Evolutionary conservation across 2,797 vertebrate species (phyloP).

Genomic region (Brachyalestes nurse): DNA sequence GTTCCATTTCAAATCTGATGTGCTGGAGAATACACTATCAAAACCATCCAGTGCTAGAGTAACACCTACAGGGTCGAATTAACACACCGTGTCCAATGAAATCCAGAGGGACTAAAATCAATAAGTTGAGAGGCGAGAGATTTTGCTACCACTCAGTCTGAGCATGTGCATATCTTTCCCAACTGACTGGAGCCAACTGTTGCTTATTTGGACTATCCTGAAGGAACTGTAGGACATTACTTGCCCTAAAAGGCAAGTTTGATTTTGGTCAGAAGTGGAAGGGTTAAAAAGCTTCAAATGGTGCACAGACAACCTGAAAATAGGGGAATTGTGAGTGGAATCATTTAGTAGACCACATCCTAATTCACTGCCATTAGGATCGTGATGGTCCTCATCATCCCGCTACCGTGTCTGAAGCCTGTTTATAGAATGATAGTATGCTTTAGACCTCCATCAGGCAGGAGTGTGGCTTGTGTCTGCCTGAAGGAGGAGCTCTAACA

Average conservation of each 20-base stretch:
- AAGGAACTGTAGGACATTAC: conserved; percentile 65
- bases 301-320: conserved; percentile 57
- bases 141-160: neutral
- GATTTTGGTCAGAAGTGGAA: conserved; percentile 68
- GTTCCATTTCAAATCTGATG: too few species aligned
- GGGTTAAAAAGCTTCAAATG: conserved; percentile 71
- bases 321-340: conserved; percentile 47
- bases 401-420: conserved; percentile 56
- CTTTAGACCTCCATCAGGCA: conserved; percentile 61
- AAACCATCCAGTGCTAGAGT: too few species aligned
- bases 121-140: neutral
- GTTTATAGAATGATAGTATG: conserved; percentile 63
- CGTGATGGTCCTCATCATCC: conserved; percentile 54
- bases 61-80: neutral
- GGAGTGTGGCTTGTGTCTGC: conserved; percentile 53
- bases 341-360: conserved; percentile 55
- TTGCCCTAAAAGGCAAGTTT: conserved; percentile 74
- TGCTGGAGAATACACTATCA: too few species aligned
- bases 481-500: conserved; percentile 63
- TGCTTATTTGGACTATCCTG: neutral
- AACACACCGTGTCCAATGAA: neutral
- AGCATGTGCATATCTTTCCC: neutral
- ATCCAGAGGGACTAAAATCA: neutral
- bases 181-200: neutral
- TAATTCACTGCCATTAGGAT: conserved; percentile 51